phyloP scores from a whole-genome alignment of 1,140 invertebrate genomes.

The Lordiphosa clarofinis region DNA sequence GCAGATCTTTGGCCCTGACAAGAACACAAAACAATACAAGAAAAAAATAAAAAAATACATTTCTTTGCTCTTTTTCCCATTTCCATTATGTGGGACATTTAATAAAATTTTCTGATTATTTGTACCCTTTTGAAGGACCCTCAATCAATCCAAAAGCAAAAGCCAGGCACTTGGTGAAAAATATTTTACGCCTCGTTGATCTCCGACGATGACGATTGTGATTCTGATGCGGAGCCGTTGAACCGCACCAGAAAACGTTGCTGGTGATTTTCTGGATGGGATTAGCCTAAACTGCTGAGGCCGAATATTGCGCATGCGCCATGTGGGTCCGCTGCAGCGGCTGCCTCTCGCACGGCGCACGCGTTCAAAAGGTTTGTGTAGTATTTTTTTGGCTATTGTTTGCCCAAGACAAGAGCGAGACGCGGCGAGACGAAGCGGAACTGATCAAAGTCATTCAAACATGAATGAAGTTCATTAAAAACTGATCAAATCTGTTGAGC shows the following conservation, averaged over 20 bases:
- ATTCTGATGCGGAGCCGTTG: not conserved
- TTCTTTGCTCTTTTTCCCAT: constrained; percentile 10
- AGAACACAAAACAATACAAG: not conserved
- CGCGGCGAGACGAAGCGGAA: constrained; percentile 49
- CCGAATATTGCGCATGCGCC: constrained; percentile 35
- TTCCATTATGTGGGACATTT: constrained; percentile 70
- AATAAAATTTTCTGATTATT: constrained; percentile 71
- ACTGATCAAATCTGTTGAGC: constrained; percentile 77
- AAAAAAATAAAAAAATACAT: not conserved
- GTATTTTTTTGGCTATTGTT: constrained; percentile 43
- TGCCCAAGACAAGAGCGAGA: constrained; percentile 5
- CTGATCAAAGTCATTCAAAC: constrained; percentile 79
- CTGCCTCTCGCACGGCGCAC: constrained; percentile 37
- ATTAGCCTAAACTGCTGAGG: constrained; percentile 39
- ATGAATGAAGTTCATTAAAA: constrained; percentile 79
- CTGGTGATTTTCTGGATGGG: constrained; percentile 19
- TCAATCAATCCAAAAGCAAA: constrained; percentile 52
- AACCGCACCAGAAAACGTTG: constrained; percentile 1
- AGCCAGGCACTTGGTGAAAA: constrained; percentile 51
- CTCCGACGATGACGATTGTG: constrained; percentile 8
- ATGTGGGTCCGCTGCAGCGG: constrained; percentile 23
- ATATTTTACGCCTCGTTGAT: constrained; percentile 68
- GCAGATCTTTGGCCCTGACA: constrained; percentile 45
- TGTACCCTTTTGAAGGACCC: constrained; percentile 75
- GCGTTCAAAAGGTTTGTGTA: constrained; percentile 65